Evolutionary conservation across 1,140 invertebrate species (phyloP), one percentile per base, ranked within the genome.

Genomic region (Chrysopa pallens): DNA sequence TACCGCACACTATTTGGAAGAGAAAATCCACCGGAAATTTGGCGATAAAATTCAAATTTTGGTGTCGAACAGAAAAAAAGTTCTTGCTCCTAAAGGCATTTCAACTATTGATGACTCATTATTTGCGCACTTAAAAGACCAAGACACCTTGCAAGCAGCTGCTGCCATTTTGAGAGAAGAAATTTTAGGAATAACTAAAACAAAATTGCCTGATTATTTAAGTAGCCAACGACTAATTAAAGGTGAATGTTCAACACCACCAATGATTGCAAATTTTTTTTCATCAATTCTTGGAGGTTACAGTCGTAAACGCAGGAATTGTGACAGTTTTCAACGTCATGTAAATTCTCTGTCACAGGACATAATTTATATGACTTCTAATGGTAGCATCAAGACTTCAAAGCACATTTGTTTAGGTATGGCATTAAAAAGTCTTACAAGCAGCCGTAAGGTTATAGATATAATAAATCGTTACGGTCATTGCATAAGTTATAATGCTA

Each of bases 371-470:
- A 36, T 36, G 11, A 42, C 44, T 2, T 28, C 11, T 4, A 50
- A 48, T 39, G 51, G 17, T 3, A 23, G 5, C 17, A 23, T 23
- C 15, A 55, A 54, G 48, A 51, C 50, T 1, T 45, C 36, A 2
- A 53, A 55, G 40, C 51, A 54, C 28, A 52, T 54, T 7, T 49
- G 29, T 14, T 35, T 56, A 2, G 51, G 52, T 2, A 47, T 57
- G 40, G 43, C 54, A 6, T 27, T 57, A 12, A 57, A 59, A 43
- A 60, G 55, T 47, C 35, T 60, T 17, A 55, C 56, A 14, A 60
- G 51, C 35, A 58, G 58, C 37, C 46, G 49, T 36, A 59, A 56
- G 46, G 37, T 48, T 38, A 38, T 51, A 14, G 38, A 50, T 46
- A 46, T 51, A 28, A 41, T 56, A 12, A 54, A 56, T 50, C 45